Evolutionary conservation across 2,797 vertebrate species (phyloP).

Genomic region (Pipistrellus pipistrellus): DNA sequence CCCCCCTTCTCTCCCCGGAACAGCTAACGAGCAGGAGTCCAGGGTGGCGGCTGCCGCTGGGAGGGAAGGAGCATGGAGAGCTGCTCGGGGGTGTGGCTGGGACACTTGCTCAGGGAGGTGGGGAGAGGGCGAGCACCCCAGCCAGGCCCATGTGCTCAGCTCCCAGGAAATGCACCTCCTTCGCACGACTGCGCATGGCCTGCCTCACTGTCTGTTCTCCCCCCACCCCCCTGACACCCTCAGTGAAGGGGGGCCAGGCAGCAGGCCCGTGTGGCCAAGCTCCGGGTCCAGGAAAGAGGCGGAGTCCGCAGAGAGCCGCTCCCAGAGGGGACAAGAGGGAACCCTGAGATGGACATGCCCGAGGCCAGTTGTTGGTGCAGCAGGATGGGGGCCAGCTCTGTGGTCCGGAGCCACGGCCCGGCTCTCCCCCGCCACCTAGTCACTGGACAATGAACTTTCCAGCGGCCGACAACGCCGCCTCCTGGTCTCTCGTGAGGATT

Average conservation of each 20-base stretch:
- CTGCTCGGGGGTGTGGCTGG: accelerated
- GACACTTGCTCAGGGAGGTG: neutral
- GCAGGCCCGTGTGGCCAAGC: neutral
- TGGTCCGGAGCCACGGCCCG: neutral
- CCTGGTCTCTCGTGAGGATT: neutral
- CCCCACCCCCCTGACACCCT: too few relatives aligned
- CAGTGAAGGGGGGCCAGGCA: neutral
- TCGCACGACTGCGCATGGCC: accelerated
- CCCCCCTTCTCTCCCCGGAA: neutral
- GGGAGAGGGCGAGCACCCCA: neutral
- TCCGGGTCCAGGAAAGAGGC: neutral
- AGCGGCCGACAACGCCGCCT: neutral
- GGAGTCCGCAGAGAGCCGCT: neutral
- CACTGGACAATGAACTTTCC: neutral
- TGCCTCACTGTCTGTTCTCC: neutral
- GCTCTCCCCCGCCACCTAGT: neutral
- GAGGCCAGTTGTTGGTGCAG: neutral
- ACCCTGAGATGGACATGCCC: accelerated
- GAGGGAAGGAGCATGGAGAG: neutral
- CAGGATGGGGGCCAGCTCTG: neutral
- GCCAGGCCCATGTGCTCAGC: neutral
- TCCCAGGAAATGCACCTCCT: neutral
- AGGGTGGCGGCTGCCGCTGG: accelerated
- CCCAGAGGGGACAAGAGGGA: neutral
- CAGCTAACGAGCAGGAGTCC: accelerated